Conservation (phyloP, 2,797 vertebrate genomes). For the Oryzias dopingdopingensis region DNA sequence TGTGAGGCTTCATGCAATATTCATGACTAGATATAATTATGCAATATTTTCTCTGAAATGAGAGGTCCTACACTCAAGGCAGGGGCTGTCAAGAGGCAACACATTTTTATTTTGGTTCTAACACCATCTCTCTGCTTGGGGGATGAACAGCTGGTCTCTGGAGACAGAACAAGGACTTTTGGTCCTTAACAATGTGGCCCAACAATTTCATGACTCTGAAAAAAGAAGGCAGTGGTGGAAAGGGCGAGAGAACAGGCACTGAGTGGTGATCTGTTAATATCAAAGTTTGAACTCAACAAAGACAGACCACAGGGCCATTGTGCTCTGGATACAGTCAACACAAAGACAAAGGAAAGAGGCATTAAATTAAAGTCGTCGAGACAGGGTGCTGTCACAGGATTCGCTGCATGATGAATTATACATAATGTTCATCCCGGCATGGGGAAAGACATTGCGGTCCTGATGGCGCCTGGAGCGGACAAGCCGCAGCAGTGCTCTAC, state of each 20-base stretch:
- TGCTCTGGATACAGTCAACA: conserved; percentile 47
- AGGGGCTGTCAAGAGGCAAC: conserved; percentile 72
- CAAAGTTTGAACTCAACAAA: conserved; percentile 67
- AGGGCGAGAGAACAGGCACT: conserved; percentile 13
- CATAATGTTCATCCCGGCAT: conserved; percentile 65
- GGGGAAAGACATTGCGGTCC: conserved; percentile 55
- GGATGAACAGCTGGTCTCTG: conserved; percentile 64
- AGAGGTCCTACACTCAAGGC: conserved; percentile 73
- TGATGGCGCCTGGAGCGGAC: conserved; percentile 70
- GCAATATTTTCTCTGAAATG: conserved; percentile 78
- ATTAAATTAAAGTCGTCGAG: conserved; percentile 59
- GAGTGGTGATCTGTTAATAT: conserved; percentile 42
- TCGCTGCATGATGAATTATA: conserved; percentile 75
- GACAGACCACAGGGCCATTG: conserved; percentile 43
- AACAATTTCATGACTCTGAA: conserved; percentile 35
- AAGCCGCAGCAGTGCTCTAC: conserved; percentile 52
- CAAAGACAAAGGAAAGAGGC: conserved; percentile 27
- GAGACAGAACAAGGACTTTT: conserved; percentile 53
- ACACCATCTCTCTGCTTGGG: conserved; percentile 72
- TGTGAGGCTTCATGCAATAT: conserved; percentile 80
- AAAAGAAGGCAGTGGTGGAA: conserved; percentile 8
- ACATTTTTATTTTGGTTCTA: conserved; percentile 82
- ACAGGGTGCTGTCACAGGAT: conserved; percentile 48
- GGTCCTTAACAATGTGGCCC: conserved; percentile 47
- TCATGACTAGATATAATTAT: conserved; percentile 83